Percentiles rank a stretch among this genome's conserved stretches.
These are phyloP conservation scores for Empidonax alnorum DNA, from an alignment of 2,113 vertebrate genomes.

Conservation along the genomic window DNA sequence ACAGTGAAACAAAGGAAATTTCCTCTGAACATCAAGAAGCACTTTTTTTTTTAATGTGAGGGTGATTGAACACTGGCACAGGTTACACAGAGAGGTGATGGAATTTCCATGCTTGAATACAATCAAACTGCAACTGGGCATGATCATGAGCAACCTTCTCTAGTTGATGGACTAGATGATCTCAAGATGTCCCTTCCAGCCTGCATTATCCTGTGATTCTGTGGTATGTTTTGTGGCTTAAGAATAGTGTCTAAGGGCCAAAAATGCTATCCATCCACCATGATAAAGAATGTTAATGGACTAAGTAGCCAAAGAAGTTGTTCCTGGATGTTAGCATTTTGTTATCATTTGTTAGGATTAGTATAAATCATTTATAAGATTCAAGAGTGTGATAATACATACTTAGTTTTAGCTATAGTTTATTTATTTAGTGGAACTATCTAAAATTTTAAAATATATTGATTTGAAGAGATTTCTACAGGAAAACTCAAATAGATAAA, in stretches of 20 bases:
- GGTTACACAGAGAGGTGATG: background rate
- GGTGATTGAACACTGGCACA: fast-evolving
- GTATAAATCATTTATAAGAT: background rate
- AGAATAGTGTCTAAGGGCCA: background rate
- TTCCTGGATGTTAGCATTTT: background rate
- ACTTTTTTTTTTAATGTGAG: background rate
- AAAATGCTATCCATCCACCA: background rate
- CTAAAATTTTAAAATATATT: background rate
- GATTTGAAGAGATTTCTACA: background rate
- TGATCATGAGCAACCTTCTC: background rate
- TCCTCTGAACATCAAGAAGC: background rate
- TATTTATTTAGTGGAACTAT: background rate
- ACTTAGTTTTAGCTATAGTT: background rate
- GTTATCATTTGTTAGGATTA: background rate
- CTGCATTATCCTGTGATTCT: background rate
- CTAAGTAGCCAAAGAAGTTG: background rate
- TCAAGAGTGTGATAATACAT: background rate
- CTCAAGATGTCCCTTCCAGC: background rate
- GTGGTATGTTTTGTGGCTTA: background rate
- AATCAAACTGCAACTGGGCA: background rate
- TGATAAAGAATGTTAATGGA: background rate
- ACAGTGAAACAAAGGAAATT: background rate
- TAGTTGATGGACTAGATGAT: background rate
- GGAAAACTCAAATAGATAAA: background rate
- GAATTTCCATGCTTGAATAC: background rate